These are phyloP conservation scores for Malurus melanocephalus DNA, from an alignment of 2,113 vertebrate genomes.

Conservation along the genomic window DNA sequence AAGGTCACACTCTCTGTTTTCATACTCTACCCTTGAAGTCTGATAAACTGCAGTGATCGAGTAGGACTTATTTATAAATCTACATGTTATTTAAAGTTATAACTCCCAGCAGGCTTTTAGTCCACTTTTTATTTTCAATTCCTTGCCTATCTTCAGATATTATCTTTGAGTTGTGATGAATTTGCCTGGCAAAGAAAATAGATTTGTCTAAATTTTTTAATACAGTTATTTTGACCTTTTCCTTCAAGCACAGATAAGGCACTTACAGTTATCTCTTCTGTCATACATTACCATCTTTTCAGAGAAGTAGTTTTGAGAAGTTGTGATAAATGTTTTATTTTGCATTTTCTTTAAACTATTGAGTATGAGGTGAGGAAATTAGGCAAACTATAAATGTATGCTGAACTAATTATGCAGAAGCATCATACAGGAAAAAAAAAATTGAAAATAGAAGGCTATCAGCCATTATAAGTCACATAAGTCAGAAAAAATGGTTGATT, in stretches of 20 bases:
- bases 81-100: not conserved
- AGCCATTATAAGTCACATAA: not conserved
- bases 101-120: not conserved
- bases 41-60: not conserved
- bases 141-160: not conserved
- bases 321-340: not conserved
- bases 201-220: slow-evolving; percentile 15
- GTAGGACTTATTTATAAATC: not conserved
- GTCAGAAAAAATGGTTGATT: not conserved
- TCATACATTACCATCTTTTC: not conserved
- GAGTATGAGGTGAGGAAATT: not conserved
- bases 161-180: not conserved
- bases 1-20: not conserved
- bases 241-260: not conserved
- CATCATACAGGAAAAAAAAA: not conserved
- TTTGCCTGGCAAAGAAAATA: slow-evolving; percentile 1
- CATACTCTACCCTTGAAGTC: not conserved
- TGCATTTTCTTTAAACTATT: not conserved
- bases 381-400: not conserved
- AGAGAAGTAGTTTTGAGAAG: not conserved
- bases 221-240: not conserved
- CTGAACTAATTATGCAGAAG: not conserved
- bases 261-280: not conserved
- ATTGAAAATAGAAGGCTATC: not conserved
- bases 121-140: not conserved